A percentile compares a stretch with the other conserved stretches of the same genome.
Conservation (phyloP, 2,888 invertebrate species). For the Lissocephala sabroskyi region DNA sequence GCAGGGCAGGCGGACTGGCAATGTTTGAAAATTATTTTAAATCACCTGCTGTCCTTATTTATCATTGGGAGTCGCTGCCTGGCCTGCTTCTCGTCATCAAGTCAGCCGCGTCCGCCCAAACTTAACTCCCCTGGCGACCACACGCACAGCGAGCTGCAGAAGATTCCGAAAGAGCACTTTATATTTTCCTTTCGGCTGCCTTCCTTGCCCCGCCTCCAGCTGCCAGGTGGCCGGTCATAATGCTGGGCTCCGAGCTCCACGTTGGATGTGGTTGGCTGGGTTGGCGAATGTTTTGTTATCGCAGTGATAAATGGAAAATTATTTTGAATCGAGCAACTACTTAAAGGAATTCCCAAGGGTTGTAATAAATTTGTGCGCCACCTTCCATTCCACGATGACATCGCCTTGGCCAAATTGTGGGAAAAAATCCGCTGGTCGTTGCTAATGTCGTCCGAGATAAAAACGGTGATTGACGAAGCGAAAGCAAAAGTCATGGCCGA, state of each 20-base stretch:
- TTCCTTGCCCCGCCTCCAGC: background rate
- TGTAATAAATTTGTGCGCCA: slow-evolving; percentile 65
- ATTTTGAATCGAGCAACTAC: slow-evolving; percentile 67
- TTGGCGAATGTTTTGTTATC: slow-evolving; percentile 63
- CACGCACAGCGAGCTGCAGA: slow-evolving; percentile 17
- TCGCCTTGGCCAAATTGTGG: background rate
- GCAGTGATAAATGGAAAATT: slow-evolving; percentile 67
- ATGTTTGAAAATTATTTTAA: slow-evolving; percentile 52
- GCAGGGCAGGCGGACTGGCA: slow-evolving; percentile 27
- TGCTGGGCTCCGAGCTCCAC: slow-evolving; percentile 24
- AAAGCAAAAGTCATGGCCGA: slow-evolving; percentile 60
- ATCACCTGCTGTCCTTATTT: slow-evolving; percentile 65
- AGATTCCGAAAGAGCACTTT: slow-evolving; percentile 56
- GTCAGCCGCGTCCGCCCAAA: slow-evolving; percentile 5
- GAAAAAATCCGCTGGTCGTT: slow-evolving; percentile 26
- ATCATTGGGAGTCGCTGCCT: slow-evolving; percentile 32
- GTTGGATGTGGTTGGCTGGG: too few species aligned
- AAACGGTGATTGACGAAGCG: slow-evolving; percentile 60
- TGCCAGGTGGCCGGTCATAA: slow-evolving; percentile 31
- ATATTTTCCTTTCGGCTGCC: slow-evolving; percentile 14
- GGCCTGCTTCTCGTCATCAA: background rate
- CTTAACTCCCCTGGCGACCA: slow-evolving; percentile 27
- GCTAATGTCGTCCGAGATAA: slow-evolving; percentile 57
- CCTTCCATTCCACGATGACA: background rate
- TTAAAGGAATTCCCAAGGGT: slow-evolving; percentile 68